These are phyloP conservation scores for Cherax destructor DNA, from an alignment of 1,140 invertebrate species.

Conservation along the genomic window DNA sequence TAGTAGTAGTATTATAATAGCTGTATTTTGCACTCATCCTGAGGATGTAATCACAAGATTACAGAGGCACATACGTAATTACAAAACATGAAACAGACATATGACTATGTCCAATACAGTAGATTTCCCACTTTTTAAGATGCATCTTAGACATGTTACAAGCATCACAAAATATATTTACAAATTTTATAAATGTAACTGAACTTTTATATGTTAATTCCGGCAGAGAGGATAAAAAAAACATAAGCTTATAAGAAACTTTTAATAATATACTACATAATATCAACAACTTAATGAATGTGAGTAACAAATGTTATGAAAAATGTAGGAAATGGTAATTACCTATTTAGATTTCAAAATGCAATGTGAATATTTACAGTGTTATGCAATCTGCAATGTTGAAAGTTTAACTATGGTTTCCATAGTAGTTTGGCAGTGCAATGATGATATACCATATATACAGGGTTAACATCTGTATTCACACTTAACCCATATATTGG, in stretches of 20 bases:
- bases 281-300: constrained; percentile 25
- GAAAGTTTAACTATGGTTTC: background rate
- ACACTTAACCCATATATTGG: too few relatives aligned
- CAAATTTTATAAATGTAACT: too few relatives aligned
- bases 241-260: constrained; percentile 1
- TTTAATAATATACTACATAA: constrained; percentile 24
- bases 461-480: too few relatives aligned
- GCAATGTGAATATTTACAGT: background rate
- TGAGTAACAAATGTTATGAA: constrained; percentile 18
- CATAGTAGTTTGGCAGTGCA: constrained; percentile 22
- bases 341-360: background rate
- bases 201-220: background rate
- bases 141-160: too few relatives aligned
- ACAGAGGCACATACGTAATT: too few relatives aligned
- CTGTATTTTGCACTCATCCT: too few relatives aligned
- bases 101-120: too few relatives aligned
- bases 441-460: background rate
- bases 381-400: background rate
- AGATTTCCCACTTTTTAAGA: too few relatives aligned
- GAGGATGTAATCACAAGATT: too few relatives aligned
- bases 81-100: too few relatives aligned
- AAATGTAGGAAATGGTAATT: background rate
- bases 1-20: too few relatives aligned
- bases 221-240: background rate
- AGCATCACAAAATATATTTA: too few relatives aligned